phyloP scores from a whole-genome alignment of 1,140 invertebrate species.

The Bombus huntii region DNA sequence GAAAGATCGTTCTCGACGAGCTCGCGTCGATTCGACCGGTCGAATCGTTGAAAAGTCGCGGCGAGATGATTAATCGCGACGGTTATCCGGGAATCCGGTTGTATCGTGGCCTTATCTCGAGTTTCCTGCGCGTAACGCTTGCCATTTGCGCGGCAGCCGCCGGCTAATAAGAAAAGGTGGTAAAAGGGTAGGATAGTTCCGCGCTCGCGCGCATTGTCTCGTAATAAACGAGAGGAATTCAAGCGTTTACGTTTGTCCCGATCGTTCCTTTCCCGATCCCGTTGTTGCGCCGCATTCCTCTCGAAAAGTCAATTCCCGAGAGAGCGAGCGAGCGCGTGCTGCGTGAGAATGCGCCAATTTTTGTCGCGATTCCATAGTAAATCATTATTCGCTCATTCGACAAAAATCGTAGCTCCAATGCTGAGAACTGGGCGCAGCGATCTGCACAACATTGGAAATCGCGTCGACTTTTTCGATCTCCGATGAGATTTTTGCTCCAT shows the following conservation, averaged over 20 bases:
- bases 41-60: constrained; percentile 22
- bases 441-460: background rate
- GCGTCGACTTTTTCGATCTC: background rate
- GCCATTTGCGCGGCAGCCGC: constrained; percentile 31
- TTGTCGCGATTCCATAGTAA: constrained; percentile 10
- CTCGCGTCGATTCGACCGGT: background rate
- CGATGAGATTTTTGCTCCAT: background rate
- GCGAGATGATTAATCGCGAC: constrained; percentile 53
- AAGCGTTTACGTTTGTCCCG: constrained; percentile 42
- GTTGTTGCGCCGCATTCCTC: constrained; percentile 11
- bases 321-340: background rate
- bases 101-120: constrained; percentile 39
- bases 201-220: constrained; percentile 27
- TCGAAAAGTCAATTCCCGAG: constrained; percentile 34
- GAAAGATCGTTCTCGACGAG: background rate
- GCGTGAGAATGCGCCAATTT: constrained; percentile 48
- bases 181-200: constrained; percentile 50
- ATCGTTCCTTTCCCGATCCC: constrained; percentile 48
- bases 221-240: constrained; percentile 47
- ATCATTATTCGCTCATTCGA: background rate
- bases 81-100: constrained; percentile 18
- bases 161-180: constrained; percentile 47
- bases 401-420: background rate
- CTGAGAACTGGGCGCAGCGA: background rate
- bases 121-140: constrained; percentile 33